These are phyloP conservation scores for Spisula solida DNA, from an alignment of 2,888 invertebrate species.

Conservation along the genomic window DNA sequence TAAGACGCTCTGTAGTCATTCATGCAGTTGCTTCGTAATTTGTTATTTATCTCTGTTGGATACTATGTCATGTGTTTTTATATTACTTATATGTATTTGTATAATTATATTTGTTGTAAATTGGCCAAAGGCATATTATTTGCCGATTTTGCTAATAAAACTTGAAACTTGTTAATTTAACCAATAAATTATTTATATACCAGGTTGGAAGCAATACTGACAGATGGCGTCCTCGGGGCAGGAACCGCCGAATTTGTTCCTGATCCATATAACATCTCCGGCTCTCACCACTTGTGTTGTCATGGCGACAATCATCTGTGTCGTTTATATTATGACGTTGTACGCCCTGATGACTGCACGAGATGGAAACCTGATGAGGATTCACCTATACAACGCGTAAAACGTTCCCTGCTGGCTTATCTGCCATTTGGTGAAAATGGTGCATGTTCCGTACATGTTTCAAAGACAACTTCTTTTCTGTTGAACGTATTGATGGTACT, in stretches of 20 bases:
- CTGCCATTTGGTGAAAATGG: background rate
- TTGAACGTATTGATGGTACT: background rate
- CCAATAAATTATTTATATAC: background rate
- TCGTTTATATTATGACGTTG: slow-evolving; percentile 37
- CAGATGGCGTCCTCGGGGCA: background rate
- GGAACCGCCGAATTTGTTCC: slow-evolving; percentile 19
- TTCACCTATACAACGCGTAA: background rate
- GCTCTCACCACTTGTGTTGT: slow-evolving; percentile 17
- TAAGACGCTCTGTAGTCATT: no score
- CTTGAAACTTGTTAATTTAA: no score
- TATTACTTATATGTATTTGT: no score
- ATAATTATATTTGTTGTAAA: no score
- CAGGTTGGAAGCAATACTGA: slow-evolving; percentile 19
- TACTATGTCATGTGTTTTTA: no score
- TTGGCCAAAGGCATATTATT: no score
- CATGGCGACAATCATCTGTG: slow-evolving; percentile 32
- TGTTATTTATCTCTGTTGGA: no score
- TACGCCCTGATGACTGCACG: slow-evolving; percentile 41
- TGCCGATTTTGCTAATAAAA: no score
- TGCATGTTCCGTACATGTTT: background rate
- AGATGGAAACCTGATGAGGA: slow-evolving; percentile 34
- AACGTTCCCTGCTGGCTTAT: slow-evolving; percentile 4
- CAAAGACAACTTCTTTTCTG: background rate
- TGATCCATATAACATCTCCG: slow-evolving; percentile 9
- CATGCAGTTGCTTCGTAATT: no score